Evolutionary conservation across 2,113 vertebrate species (phyloP), one percentile per base, ranked within the genome.

Genomic region (Sapajus apella): DNA sequence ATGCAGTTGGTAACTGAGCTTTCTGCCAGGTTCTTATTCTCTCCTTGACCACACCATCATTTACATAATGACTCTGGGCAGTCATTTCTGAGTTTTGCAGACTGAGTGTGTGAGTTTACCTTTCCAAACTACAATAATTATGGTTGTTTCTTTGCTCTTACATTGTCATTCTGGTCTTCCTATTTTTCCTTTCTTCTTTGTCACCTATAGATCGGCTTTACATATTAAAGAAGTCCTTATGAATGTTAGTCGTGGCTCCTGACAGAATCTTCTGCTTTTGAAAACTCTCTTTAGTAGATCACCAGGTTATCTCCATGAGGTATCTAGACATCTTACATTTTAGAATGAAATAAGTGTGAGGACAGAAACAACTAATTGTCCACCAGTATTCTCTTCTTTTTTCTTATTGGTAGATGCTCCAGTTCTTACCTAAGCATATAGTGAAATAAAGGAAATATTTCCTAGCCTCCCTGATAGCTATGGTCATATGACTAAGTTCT

Each of bases 21-120:
- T 89, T 75, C 45, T 85, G 35, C 43, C 40, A 72, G 10, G 6
- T 88, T 92, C 18, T 30, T 45, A 35, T 0, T 90, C 27, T 77
- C 30, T 52, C 14, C 32, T 85, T 91, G 56, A 37, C 12, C 17
- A 81, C 70, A 72, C n/a, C n/a, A 18, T 94, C 58, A 82, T 37
- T 94, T 97, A 93, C n/a, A 35, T 96, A 93, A 61, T 9, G 16
- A 70, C 66, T 45, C 76, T 30, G 0, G 70, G 47, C 58, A 86
- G 25, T 91, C n/a, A 45, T 90, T 96, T 86, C 61, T 94, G 56
- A 93, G 43, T 79, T 96, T 89, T 93, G 55, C 91, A 30, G 6
- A 73, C 52, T 88, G n/a, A 18, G 35, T 68, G 35, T 61, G 5
- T 90, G 56, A 93, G 37, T 93, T 96, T 96, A 66, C 52, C 14